A percentile compares a stretch with the other conserved stretches of the same genome.
Conservation (phyloP, 2,888 invertebrate genomes). For the Steinernema hermaphroditum region DNA sequence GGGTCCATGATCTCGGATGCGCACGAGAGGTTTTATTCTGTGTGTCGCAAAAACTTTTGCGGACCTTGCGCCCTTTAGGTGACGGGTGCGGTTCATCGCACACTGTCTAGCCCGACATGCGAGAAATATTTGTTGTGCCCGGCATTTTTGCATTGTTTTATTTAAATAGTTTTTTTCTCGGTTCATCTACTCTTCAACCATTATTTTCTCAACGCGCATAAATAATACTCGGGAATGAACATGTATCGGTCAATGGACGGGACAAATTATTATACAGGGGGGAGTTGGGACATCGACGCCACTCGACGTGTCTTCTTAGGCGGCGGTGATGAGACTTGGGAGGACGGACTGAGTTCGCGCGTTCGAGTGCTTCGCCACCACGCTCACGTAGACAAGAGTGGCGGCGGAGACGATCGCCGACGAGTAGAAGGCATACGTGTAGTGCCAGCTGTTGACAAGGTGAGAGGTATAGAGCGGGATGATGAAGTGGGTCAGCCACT, state of each 20-base stretch:
- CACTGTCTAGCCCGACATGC: too few relatives aligned
- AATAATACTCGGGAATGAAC: slow-evolving; percentile 3
- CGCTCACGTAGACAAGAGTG: slow-evolving; percentile 59
- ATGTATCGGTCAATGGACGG: neutral
- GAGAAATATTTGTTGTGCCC: too few relatives aligned
- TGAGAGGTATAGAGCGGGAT: slow-evolving; percentile 65
- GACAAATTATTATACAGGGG: neutral
- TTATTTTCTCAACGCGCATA: slow-evolving; percentile 6
- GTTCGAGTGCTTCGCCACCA: slow-evolving; percentile 60
- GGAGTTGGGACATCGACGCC: neutral
- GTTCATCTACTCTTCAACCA: neutral
- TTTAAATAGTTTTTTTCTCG: neutral
- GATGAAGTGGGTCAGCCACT: slow-evolving; percentile 65
- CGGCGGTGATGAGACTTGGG: slow-evolving; percentile 52
- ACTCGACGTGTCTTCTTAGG: slow-evolving; percentile 33
- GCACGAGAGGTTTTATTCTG: slow-evolving; percentile 91
- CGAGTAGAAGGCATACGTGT: slow-evolving; percentile 66
- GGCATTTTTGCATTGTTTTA: neutral
- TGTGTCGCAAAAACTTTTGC: too few relatives aligned
- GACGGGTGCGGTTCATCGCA: too few relatives aligned
- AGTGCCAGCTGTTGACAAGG: slow-evolving; percentile 59
- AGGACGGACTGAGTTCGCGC: slow-evolving; percentile 58
- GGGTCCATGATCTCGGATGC: slow-evolving; percentile 81
- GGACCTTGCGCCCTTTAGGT: too few relatives aligned
- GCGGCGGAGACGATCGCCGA: slow-evolving; percentile 51